phyloP scores from a whole-genome alignment of 2,888 invertebrate genomes.

The Mythimna albipuncta region DNA sequence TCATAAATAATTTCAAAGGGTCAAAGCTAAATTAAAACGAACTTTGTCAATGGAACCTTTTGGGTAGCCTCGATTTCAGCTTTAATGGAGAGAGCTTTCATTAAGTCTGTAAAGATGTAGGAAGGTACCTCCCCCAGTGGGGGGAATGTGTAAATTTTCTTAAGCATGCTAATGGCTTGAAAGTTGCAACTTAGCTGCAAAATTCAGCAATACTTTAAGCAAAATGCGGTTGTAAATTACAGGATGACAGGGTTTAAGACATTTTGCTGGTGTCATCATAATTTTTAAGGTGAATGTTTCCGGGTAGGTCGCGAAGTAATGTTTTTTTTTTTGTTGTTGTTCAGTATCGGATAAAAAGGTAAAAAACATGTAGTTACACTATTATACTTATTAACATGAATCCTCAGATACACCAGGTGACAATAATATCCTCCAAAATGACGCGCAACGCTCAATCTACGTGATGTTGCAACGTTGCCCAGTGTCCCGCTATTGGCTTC shows the following conservation, averaged over 20 bases:
- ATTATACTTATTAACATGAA: no score
- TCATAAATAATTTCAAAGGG: constrained; percentile 38
- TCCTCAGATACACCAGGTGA: no score
- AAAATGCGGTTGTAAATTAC: constrained; percentile 22
- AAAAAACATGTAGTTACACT: no score
- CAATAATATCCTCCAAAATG: no score
- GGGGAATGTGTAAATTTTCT: constrained; percentile 27
- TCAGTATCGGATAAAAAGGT: no score
- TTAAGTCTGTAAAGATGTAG: constrained; percentile 30
- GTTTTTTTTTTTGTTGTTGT: no score
- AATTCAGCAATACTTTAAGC: constrained; percentile 17
- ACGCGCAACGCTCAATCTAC: no score
- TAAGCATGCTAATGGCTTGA: constrained; percentile 30
- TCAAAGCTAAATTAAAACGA: constrained; percentile 38
- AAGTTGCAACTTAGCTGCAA: constrained; percentile 17
- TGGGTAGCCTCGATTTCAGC: constrained; percentile 21
- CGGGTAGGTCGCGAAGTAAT: no score
- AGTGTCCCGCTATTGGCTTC: no score
- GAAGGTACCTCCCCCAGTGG: neutral
- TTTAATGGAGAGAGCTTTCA: constrained; percentile 32
- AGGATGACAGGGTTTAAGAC: neutral
- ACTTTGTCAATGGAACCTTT: constrained; percentile 34
- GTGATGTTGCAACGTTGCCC: no score
- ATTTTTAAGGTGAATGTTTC: constrained; percentile 6
- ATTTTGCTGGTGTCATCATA: constrained; percentile 23